Evolutionary conservation across 2,888 invertebrate genomes (phyloP).

Genomic region (Strigamia crassipes): DNA sequence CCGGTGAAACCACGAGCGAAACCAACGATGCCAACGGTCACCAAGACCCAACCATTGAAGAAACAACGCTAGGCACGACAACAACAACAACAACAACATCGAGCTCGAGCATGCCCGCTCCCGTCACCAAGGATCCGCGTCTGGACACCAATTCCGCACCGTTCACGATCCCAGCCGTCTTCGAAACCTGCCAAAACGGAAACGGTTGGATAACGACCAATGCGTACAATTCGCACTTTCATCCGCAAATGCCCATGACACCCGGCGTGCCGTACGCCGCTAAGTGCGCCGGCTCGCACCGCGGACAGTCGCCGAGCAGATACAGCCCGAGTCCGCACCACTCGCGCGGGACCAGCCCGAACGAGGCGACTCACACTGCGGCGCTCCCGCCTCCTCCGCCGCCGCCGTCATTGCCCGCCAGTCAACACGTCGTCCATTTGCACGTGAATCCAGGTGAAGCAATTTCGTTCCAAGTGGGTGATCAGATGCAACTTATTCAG

Average conservation of each 20-base stretch:
- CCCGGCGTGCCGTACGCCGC: not conserved
- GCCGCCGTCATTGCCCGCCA: not conserved
- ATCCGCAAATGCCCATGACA: not conserved
- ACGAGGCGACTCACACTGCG: not conserved
- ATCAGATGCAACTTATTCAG: conserved; percentile 74
- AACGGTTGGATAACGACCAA: conserved; percentile 35
- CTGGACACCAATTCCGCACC: not conserved
- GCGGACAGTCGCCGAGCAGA: conserved; percentile 47
- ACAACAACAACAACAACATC: not conserved
- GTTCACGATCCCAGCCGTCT: not conserved
- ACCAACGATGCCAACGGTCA: not conserved
- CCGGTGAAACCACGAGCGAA: not conserved
- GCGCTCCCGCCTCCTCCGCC: conserved; percentile 43
- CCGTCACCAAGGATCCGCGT: not conserved
- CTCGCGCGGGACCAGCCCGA: conserved; percentile 49
- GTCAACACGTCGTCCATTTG: conserved; percentile 71
- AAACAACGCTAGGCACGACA: not conserved
- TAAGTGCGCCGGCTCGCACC: conserved; percentile 7
- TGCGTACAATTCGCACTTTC: not conserved
- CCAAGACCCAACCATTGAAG: not conserved
- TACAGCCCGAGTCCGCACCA: conserved; percentile 48
- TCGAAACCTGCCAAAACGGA: not conserved
- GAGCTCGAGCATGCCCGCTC: not conserved
- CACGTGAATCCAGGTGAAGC: conserved; percentile 79
- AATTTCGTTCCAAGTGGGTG: conserved; percentile 74